These are phyloP conservation scores for Sebastolobus alascanus DNA, from an alignment of 2,797 vertebrate species.

Conservation along the genomic window DNA sequence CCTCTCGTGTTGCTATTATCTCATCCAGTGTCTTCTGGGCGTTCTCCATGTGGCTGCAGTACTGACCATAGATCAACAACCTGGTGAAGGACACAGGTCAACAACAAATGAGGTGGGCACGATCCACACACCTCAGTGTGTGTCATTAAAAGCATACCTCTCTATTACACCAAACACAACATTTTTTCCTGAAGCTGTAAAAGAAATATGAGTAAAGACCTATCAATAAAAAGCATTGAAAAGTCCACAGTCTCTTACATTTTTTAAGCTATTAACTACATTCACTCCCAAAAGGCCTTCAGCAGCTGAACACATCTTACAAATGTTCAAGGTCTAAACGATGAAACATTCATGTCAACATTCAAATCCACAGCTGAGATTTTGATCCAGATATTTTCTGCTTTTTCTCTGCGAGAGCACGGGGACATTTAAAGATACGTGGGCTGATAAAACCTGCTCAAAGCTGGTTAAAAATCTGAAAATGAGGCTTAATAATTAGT, in stretches of 20 bases:
- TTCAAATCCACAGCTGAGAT: constrained; percentile 13
- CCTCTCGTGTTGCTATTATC: constrained; percentile 91
- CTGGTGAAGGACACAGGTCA: constrained; percentile 71
- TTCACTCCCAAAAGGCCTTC: background rate
- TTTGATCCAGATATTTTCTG: background rate
- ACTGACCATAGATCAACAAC: constrained; percentile 97
- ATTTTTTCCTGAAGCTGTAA: background rate
- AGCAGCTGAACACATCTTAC: constrained; percentile 4
- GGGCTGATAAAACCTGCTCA: constrained; percentile 17
- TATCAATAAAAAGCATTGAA: background rate
- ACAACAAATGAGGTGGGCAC: background rate
- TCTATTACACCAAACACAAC: background rate
- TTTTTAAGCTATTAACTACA: background rate
- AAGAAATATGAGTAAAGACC: background rate
- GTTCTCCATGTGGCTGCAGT: constrained; percentile 97
- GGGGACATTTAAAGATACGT: background rate
- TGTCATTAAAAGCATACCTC: background rate
- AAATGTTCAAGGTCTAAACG: background rate
- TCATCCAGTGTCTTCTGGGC: constrained; percentile 96
- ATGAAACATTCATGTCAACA: constrained; percentile 27
- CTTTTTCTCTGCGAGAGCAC: background rate
- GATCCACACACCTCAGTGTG: background rate
- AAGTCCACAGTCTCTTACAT: background rate
- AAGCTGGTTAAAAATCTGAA: constrained; percentile 8
- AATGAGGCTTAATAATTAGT: constrained; percentile 15